These are phyloP conservation scores for Taxidea taxus DNA, from an alignment of 2,113 vertebrate species.

Conservation along the genomic window DNA sequence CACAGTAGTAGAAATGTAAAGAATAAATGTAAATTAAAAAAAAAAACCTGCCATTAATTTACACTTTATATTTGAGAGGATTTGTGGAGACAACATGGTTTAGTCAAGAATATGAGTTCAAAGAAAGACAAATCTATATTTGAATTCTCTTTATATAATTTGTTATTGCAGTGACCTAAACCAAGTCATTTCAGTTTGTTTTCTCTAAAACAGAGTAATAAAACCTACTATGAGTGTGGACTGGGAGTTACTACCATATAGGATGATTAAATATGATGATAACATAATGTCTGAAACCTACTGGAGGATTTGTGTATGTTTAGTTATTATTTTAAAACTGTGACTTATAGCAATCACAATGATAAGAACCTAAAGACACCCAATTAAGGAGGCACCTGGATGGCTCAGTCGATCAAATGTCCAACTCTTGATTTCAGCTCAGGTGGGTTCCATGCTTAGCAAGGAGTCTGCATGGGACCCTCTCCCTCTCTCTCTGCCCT, in stretches of 20 bases:
- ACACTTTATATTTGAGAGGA: not conserved
- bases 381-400: not conserved
- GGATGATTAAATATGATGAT: not conserved
- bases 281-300: not conserved
- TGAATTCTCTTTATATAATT: not conserved
- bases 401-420: not conserved
- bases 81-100: not conserved
- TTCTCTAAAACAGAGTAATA: conserved; percentile 17
- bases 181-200: not conserved
- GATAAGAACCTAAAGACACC: not conserved
- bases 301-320: not conserved
- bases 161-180: not conserved
- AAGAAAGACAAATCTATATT: not conserved
- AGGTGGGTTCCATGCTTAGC: not conserved
- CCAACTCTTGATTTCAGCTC: not conserved
- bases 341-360: not conserved
- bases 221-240: not conserved
- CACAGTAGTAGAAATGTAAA: not conserved
- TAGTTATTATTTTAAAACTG: not conserved
- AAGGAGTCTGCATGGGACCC: not conserved
- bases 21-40: not conserved
- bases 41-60: not conserved
- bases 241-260: not conserved
- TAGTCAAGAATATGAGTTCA: not conserved
- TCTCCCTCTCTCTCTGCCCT: not conserved